Conservation (phyloP, 2,113 vertebrate genomes). For the Gorsachius goisagi region DNA sequence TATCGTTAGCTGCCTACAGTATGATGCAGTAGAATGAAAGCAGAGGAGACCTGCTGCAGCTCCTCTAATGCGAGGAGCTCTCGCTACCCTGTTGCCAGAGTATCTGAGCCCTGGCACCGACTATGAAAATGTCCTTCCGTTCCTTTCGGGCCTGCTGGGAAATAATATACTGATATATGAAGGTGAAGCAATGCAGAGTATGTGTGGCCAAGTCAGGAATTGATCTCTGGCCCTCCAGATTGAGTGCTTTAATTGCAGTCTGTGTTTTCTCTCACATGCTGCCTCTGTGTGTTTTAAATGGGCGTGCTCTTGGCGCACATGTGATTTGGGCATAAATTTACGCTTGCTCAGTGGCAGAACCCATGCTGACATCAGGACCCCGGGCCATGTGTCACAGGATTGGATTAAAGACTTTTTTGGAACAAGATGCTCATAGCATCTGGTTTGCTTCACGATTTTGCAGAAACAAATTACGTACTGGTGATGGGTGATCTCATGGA, state of each 20-base stretch:
- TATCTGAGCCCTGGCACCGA: not conserved
- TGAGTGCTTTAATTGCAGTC: not conserved
- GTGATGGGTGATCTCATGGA: not conserved
- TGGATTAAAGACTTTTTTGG: conserved; percentile 1
- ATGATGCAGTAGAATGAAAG: not conserved
- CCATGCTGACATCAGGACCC: not conserved
- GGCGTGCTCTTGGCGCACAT: not conserved
- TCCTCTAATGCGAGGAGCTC: not conserved
- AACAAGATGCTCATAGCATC: not conserved
- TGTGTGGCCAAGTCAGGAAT: not conserved
- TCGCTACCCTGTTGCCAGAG: not conserved
- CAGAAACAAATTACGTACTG: not conserved
- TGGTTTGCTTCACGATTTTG: conserved; percentile 28
- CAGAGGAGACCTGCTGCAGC: not conserved
- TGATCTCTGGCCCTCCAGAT: not conserved
- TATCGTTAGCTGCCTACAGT: not conserved
- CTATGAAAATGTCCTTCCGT: not conserved
- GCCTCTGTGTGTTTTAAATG: not conserved
- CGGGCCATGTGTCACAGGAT: not conserved
- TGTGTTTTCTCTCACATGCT: not conserved
- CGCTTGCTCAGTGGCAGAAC: not conserved
- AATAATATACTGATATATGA: not conserved
- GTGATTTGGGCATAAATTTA: not conserved
- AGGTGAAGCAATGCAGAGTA: not conserved
- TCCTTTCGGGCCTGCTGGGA: not conserved